Conservation (phyloP, 2,888 invertebrate species). For the Poecilus cupreus region DNA sequence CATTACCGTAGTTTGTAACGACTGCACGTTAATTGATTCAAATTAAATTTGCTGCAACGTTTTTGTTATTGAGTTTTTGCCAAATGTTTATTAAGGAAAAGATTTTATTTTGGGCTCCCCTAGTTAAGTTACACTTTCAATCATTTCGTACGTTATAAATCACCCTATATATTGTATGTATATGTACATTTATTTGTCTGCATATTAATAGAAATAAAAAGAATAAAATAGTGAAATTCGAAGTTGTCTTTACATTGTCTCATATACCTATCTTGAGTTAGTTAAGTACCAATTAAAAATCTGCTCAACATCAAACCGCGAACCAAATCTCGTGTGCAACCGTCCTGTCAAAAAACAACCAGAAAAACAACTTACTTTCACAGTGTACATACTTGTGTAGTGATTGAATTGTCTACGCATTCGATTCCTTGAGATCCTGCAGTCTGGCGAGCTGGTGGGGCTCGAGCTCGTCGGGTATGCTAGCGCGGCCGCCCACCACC, state of each 20-base stretch:
- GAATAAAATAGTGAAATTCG: background rate
- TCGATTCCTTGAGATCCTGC: constrained; percentile 92
- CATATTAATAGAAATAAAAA: too few species aligned
- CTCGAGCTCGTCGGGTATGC: constrained; percentile 91
- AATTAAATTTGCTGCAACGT: too few species aligned
- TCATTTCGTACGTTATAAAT: too few species aligned
- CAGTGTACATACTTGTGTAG: constrained; percentile 35
- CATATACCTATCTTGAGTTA: background rate
- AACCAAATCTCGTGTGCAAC: constrained; percentile 40
- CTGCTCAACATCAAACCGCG: background rate
- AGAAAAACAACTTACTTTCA: constrained; percentile 48
- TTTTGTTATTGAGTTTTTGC: too few species aligned
- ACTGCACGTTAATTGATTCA: too few species aligned
- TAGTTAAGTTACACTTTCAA: too few species aligned
- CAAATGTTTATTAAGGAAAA: too few species aligned
- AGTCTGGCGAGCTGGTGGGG: constrained; percentile 91
- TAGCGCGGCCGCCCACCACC: constrained; percentile 86
- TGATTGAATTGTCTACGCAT: constrained; percentile 79
- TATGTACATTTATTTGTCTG: too few species aligned
- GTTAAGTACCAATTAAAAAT: background rate
- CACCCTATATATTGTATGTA: too few species aligned
- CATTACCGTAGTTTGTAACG: too few species aligned
- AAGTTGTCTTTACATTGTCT: background rate
- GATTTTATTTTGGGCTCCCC: too few species aligned
- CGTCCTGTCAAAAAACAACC: constrained; percentile 25